Base-by-base conservation (phyloP, 2,113 vertebrate genomes). In the Pygoscelis antarcticus region DNA sequence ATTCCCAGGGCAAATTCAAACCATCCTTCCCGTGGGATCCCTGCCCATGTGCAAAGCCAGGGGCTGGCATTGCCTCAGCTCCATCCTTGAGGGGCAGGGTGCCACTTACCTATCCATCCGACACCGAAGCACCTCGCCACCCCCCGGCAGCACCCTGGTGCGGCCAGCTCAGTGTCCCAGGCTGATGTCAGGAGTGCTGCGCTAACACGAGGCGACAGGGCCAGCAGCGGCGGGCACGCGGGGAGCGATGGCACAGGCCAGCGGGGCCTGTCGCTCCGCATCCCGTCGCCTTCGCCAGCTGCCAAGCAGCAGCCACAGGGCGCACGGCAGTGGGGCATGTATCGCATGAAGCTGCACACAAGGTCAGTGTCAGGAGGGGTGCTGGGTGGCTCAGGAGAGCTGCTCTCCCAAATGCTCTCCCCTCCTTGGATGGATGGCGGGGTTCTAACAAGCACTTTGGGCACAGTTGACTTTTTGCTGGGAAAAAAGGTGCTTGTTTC, bases 101-200 rank as follows among this genome's bases (percentile, higher is more conserved):
- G 38, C 25, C 36, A 1, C 58, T 74, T 51, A 8, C 23, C 17
- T 20, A 7, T 3, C 27, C 29, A 1, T 46, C 58, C 0, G 0
- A 32, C 32, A 13, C 44, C 1, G 0, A 38, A 10, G 10, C 89
- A 42, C 70, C 61, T 30, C 2, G 0, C 18, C 47, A 38, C 21
- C 23, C 26, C 12, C 57, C 0, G 1, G 52, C 79, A 83, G 90
- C 70, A 61, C n/a, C 23, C 40, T 0, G 0, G 32, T 1, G 0
- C 0, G 29, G 69, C 80, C 4, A 0, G 49, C 47, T 9, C 7
- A 0, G 55, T 2, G 0, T 61, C 44, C 40, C 5, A 1, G 69
- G 46, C 79, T 71, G 42, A 42, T 6, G 0, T 89, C 46, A 55
- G 86, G 36, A 49, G 4, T 3, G 1, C 68, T 3, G 15, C 1